Base-by-base conservation (phyloP, 2,888 invertebrate species). In the Melipona bicolor region DNA sequence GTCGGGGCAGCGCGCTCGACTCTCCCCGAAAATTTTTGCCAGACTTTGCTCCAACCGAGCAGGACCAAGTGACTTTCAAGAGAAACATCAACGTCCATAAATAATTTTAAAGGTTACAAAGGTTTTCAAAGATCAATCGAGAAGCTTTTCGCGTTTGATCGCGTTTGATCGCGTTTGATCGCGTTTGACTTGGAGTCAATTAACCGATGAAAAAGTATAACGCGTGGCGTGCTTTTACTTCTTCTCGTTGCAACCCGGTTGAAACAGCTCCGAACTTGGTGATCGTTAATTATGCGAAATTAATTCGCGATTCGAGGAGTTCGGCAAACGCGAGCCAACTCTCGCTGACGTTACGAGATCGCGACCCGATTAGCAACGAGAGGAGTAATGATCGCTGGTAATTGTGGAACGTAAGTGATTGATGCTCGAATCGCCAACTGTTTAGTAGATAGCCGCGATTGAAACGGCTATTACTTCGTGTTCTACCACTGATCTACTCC, bases 91-190 rank as follows among this genome's bases (percentile, higher is more conserved):
- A 32, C 36, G 17, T 3, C 5, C 43, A 9, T 11, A 50, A 61
- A 36, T 17, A 32, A 61, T 52, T 62, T 62, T 13, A 13, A 32
- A 19, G 13, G 21, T 19, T 21, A 32, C 21, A 21, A 9, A 43
- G 43, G 9, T 27, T 32, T 32, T 13, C 19, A 64, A 0, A 11
- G 5, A 32, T 64, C 64, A 64, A 21, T 19, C 27, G 17, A 32
- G 50, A 69, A 49, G 49, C 19, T 61, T 78, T 67, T 78, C 43
- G 43, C 43, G 78, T 81, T 81, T 72, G 67, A 81, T 72, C 72
- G 27, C 59, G 71, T 71, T 43, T 19, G 43, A 43, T 72, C 72
- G 27, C 59, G 71, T 71, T 43, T 19, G 43, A 43, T 3, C 32
- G 32, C 24, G 24, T 24, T 43, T n/a, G 67, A 70, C 77, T 65